Evolutionary conservation across 1,140 invertebrate species (phyloP), one percentile per base, ranked within the genome.

Genomic region (Eueides isabella): DNA sequence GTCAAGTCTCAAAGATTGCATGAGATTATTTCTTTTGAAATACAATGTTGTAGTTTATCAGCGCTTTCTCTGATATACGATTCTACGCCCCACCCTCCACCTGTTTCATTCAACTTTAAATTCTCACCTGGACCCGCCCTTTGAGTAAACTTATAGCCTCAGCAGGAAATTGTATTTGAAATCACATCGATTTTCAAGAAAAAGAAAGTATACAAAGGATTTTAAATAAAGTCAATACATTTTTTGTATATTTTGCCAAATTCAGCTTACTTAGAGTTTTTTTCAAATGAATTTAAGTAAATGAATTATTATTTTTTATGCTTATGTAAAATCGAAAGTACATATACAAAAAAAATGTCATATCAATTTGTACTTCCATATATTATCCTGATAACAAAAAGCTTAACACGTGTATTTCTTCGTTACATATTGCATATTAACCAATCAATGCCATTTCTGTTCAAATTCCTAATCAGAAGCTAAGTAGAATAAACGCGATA

Each of bases 41-140:
- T 67, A 55, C 65, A 69, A 69, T 30, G 41, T 69, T 61, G 61
- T 69, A 65, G 72, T 69, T 69, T 74, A 74, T 74, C 72, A 74
- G 72, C 67, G 41, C 77, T 79, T 78, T 76, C 73, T 81, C 86
- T 83, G 72, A 90, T 90, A 89, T 90, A 90, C 80, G 82, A 82
- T 79, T 75, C 67, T 61, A 66, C 70, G 80, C 68, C 74, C 85
- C 88, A 82, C 87, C 89, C 82, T 84, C 84, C 82, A 81, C 77
- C 85, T 86, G 87, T 84, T 86, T 30, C 89, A 86, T 85, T 89
- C 85, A 89, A 91, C 89, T 89, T 91, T 87, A 89, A 89, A 89
- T 85, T 85, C 83, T 84, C 85, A 89, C 89, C 89, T 91, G 87
- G 69, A 73, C 68, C 83, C 86, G 85, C 87, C 85, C 87, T 86